Evolutionary conservation across 2,888 invertebrate species (phyloP).

Genomic region (Drosophila greeni): DNA sequence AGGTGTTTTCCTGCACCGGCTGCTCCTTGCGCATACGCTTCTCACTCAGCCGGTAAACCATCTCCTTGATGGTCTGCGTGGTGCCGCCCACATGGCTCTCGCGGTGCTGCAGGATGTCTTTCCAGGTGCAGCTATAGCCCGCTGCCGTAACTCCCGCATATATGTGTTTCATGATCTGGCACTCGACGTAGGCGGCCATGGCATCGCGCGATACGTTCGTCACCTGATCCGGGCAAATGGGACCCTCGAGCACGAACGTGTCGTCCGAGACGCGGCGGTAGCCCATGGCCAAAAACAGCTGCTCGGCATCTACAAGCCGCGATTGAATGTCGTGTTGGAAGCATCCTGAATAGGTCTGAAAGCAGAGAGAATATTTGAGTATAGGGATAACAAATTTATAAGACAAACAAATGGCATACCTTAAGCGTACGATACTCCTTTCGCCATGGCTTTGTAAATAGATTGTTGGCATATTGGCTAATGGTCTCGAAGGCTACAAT

Average conservation of each 20-base stretch:
- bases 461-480: constrained; percentile 90
- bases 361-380: not conserved
- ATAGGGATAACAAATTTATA: fast-evolving
- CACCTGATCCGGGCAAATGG: constrained; percentile 89
- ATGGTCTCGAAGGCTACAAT: constrained; percentile 91
- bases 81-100: constrained; percentile 76
- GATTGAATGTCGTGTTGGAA: constrained; percentile 92
- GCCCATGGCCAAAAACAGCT: constrained; percentile 89
- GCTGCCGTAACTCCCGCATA: constrained; percentile 86
- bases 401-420: constrained; percentile 79
- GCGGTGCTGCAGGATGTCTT: constrained; percentile 81
- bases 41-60: constrained; percentile 73
- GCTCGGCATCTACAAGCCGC: constrained; percentile 87
- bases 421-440: constrained; percentile 90
- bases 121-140: constrained; percentile 82
- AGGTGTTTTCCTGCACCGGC: constrained; percentile 61
- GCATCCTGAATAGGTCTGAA: constrained; percentile 90
- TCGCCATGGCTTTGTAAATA: constrained; percentile 92
- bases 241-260: constrained; percentile 83
- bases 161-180: constrained; percentile 87
- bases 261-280: constrained; percentile 83
- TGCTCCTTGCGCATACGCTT: constrained; percentile 73
- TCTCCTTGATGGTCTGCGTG: constrained; percentile 74
- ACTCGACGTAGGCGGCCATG: constrained; percentile 91
- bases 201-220: constrained; percentile 90